These are phyloP conservation scores for Eulemur albifrons DNA, from an alignment of 2,797 vertebrate genomes.

Conservation along the genomic window DNA sequence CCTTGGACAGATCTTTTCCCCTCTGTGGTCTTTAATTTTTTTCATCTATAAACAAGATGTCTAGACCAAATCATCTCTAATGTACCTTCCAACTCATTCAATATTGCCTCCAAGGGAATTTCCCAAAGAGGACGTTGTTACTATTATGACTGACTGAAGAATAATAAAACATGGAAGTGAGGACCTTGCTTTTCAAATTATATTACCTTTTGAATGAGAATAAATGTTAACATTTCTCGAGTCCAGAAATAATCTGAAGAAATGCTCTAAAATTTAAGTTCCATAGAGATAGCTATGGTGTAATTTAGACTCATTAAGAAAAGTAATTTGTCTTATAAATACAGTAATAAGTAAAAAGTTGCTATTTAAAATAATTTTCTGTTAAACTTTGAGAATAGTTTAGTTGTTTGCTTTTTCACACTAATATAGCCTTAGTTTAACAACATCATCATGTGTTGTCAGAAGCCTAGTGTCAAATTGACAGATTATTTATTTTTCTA, in stretches of 20 bases:
- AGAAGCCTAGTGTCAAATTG: slow-evolving; percentile 6
- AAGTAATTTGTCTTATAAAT: neutral
- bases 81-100: neutral
- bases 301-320: neutral
- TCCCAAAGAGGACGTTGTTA: neutral
- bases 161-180: neutral
- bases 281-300: neutral
- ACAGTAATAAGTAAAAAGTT: neutral
- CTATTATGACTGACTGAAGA: neutral
- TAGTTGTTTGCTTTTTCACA: neutral
- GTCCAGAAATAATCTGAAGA: neutral
- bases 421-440: neutral
- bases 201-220: neutral
- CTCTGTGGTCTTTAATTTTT: neutral
- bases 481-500: slow-evolving; percentile 34
- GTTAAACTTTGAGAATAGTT: neutral
- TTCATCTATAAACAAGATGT: neutral
- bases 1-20: neutral
- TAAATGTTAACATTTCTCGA: neutral
- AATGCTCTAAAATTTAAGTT: neutral
- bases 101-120: neutral
- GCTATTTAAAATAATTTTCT: neutral
- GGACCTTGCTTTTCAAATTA: neutral
- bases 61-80: neutral
- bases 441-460: neutral